Evolutionary conservation across 2,888 invertebrate species (phyloP).

Genomic region (Drosophila colorata): DNA sequence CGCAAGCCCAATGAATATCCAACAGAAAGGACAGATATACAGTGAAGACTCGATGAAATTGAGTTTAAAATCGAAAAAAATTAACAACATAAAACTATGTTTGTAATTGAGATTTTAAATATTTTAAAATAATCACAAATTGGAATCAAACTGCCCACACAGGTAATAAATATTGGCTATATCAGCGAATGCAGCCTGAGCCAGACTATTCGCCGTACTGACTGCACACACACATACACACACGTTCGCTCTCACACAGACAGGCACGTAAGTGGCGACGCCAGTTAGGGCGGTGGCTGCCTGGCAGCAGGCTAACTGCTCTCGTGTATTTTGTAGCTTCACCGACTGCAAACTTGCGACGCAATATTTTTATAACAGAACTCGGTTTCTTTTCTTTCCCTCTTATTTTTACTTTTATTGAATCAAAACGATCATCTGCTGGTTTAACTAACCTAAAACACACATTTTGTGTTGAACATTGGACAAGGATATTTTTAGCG

Average conservation of each 20-base stretch:
- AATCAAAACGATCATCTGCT: constrained; percentile 27
- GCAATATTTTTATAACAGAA: constrained; percentile 49
- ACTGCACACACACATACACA: constrained; percentile 28
- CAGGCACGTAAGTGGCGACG: constrained; percentile 65
- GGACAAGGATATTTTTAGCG: constrained; percentile 61
- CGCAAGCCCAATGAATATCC: not conserved
- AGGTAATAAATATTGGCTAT: constrained; percentile 1
- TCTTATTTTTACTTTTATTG: not conserved
- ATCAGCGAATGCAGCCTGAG: constrained; percentile 1
- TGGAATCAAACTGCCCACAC: not conserved
- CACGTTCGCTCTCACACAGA: constrained; percentile 19
- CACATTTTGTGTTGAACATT: constrained; percentile 12
- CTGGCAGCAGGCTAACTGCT: constrained; percentile 55
- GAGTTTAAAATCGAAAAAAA: constrained; percentile 12
- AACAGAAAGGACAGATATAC: constrained; percentile 13
- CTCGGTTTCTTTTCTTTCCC: constrained; percentile 3
- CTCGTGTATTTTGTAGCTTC: constrained; percentile 29
- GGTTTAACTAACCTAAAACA: constrained; percentile 20
- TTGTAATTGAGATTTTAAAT: not conserved
- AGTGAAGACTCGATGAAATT: constrained; percentile 10
- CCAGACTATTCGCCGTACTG: constrained; percentile 29
- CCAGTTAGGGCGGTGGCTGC: constrained; percentile 79
- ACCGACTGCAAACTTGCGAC: constrained; percentile 66
- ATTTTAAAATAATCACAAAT: not conserved
- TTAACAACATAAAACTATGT: not conserved